These are phyloP conservation scores for Drosophila asahinai DNA, from an alignment of 1,140 invertebrate species.

Conservation along the genomic window DNA sequence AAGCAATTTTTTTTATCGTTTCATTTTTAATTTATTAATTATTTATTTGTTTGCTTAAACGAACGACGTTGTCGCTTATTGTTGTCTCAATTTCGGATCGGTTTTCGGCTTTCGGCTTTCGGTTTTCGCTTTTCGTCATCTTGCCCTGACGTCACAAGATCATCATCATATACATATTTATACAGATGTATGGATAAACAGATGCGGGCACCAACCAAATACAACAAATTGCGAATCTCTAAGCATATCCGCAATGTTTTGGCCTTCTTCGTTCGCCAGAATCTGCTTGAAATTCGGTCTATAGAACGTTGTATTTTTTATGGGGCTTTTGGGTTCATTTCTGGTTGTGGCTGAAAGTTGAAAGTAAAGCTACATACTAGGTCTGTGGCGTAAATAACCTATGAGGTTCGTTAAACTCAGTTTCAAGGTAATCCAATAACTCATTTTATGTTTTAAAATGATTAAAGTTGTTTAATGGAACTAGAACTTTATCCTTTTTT, in stretches of 20 bases:
- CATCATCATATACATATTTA: conserved; percentile 6
- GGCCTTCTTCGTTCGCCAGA: conserved; percentile 32
- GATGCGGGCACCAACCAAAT: conserved; percentile 5
- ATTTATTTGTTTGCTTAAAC: conserved; percentile 70
- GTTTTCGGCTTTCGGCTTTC: conserved; percentile 31
- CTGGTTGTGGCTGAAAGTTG: conserved; percentile 2
- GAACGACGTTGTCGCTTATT: conserved; percentile 44
- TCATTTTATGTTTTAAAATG: background rate
- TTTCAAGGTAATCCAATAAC: conserved; percentile 31
- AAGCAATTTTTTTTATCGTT: conserved; percentile 55
- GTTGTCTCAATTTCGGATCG: conserved; percentile 17
- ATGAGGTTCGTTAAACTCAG: conserved; percentile 29
- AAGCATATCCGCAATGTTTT: conserved; percentile 44
- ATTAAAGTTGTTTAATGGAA: background rate
- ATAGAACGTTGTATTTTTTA: conserved; percentile 13
- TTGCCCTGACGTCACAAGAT: conserved; percentile 56
- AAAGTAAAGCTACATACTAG: conserved; percentile 6
- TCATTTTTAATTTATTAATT: conserved; percentile 75
- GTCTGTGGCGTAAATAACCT: conserved; percentile 21
- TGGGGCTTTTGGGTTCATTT: conserved; percentile 4
- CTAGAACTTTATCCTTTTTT: too few relatives aligned
- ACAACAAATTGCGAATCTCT: conserved; percentile 13
- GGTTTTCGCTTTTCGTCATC: conserved; percentile 47
- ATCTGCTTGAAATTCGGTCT: conserved; percentile 31
- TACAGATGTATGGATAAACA: conserved; percentile 22